Base-by-base conservation (phyloP, 1,140 invertebrate species). In the Aphis gossypii region DNA sequence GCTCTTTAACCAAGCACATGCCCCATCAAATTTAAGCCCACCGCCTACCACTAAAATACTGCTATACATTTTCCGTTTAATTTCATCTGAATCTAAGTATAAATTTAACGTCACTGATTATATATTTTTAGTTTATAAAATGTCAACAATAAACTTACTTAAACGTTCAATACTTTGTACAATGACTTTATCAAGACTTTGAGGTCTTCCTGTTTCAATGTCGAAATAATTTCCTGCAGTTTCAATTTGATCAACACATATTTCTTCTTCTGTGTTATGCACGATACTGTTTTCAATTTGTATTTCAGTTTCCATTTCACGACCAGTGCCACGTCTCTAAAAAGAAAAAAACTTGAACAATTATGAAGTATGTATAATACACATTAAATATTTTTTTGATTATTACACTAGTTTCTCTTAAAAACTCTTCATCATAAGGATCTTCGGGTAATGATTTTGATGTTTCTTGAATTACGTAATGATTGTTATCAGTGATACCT, bases 21-120 rank as follows among this genome's bases (percentile, higher is more conserved):
- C 96, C 14, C 98, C 98, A 93, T 97, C 96, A 94, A 99, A 97
- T 95, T 98, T 98, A 94, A 98, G 97, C 35, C 98, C 98, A 35
- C 98, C 98, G 41, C 98, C 98, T 54, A 99, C 98, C 1, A 99
- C 96, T 23, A 99, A 95, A 94, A 99, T 98, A 95, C 97, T 98
- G 92, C 97, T 98, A 94, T 98, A 99, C 98, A 99, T 99, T 96
- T 98, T 98, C 41, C 98, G 96, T 95, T 99, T 99, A 68, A 99
- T 95, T 94, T 99, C 98, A 94, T 99, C 98, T 46, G 96, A 97
- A 9, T 96, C 96, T 96, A 83, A 56, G 94, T 93, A 94, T 83
- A 60, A 54, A 84, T 41, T 82, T 8, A n/a, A 44, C 90, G 21
- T 84, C 23, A 89, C 23, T 41, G 0, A 88, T n/a, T 8, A 76